Evolutionary conservation across 2,797 vertebrate species (phyloP).

Genomic region (Vespertilio murinus): DNA sequence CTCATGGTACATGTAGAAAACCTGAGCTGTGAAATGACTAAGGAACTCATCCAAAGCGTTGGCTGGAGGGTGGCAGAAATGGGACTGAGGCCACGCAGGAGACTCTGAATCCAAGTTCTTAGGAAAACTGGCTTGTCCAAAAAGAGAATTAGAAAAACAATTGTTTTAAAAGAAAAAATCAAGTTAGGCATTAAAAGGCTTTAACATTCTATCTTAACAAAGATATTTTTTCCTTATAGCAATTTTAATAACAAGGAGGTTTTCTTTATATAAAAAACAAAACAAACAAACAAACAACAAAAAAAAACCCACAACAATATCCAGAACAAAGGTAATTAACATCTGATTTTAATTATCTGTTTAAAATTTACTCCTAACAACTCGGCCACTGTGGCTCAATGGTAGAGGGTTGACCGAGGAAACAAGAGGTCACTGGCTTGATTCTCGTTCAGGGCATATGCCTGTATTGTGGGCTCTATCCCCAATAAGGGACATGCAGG

Average conservation of each 20-base stretch:
- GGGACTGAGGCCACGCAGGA: background rate
- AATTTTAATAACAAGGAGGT: background rate
- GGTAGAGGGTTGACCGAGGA: too few species aligned
- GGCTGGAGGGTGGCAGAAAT: background rate
- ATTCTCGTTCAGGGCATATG: too few species aligned
- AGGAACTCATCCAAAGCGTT: background rate
- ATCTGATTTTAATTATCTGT: constrained; percentile 9
- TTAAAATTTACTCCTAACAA: background rate
- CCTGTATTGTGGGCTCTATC: too few species aligned
- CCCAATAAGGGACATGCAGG: too few species aligned
- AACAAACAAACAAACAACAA: too few species aligned
- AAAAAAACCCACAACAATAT: too few species aligned
- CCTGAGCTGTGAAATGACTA: background rate
- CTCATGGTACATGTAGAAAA: background rate
- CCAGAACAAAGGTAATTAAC: background rate
- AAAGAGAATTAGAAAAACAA: background rate
- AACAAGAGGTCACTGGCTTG: too few species aligned
- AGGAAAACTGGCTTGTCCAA: background rate
- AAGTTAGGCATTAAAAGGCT: background rate
- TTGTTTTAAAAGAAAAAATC: background rate
- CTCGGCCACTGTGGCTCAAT: too few species aligned
- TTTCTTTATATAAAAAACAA: background rate
- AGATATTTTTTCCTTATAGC: background rate
- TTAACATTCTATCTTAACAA: background rate
- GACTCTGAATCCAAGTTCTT: background rate